phyloP scores from a whole-genome alignment of 2,888 invertebrate species.

The Hoplodrina ambigua region DNA sequence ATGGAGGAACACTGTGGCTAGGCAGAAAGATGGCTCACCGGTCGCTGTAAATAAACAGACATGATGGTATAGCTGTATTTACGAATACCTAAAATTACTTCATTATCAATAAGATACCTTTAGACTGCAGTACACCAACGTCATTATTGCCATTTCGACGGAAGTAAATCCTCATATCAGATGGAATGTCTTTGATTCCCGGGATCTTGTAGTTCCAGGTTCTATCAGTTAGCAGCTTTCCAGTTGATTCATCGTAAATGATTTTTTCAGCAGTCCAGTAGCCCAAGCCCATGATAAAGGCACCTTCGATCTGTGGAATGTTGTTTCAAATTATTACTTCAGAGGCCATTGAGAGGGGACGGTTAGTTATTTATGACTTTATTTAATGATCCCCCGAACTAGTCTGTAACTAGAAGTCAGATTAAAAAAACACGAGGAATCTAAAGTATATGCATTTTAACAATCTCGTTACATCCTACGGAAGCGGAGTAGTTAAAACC shows the following conservation, averaged over 20 bases:
- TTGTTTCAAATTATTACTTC: constrained; percentile 16
- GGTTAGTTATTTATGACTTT: too few species aligned
- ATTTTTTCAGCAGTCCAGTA: constrained; percentile 94
- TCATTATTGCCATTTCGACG: constrained; percentile 91
- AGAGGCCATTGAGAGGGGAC: too few species aligned
- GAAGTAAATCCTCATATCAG: constrained; percentile 93
- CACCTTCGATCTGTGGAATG: constrained; percentile 91
- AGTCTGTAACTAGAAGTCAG: too few species aligned
- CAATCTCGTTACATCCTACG: too few species aligned
- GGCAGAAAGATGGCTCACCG: constrained; percentile 89
- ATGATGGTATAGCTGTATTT: too few species aligned
- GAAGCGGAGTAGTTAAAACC: too few species aligned
- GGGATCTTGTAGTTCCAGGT: constrained; percentile 96
- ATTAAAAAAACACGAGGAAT: too few species aligned
- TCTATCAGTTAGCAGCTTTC: constrained; percentile 93
- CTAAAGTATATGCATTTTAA: too few species aligned
- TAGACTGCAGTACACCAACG: constrained; percentile 92
- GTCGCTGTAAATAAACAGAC: constrained; percentile 58
- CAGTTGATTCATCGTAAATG: constrained; percentile 91
- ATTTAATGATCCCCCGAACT: too few species aligned
- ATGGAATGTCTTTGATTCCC: constrained; percentile 94
- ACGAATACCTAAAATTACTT: too few species aligned
- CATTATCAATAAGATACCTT: constrained; percentile 82
- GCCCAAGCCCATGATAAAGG: constrained; percentile 94
- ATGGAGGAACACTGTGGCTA: constrained; percentile 86